Base-by-base conservation (phyloP, 2,797 vertebrate genomes). In the Poecilia wingei region DNA sequence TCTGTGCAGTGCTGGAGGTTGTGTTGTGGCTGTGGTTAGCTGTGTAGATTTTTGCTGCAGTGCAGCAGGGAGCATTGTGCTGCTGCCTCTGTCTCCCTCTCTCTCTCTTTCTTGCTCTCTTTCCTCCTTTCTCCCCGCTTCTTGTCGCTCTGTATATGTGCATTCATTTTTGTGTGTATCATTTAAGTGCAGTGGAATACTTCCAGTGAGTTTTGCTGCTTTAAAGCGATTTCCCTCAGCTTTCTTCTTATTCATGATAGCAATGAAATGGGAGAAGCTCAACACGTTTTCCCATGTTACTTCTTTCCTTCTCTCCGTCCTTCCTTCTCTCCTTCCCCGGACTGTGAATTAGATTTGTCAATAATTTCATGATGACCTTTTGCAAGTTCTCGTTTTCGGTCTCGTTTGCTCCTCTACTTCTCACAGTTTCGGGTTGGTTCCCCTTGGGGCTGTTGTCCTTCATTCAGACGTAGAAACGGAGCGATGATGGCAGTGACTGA, bases 31-130 rank as follows among this genome's bases (percentile, higher is more conserved):
- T 87, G 83, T 94, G 93, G 94, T 94, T 94, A 94, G 92, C 96
- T 96, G 95, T 91, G 93, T 74, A 93, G 95, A 95, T 95, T 96
- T 96, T 97, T 98, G 97, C 96, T 97, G 98, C 98, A 96, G 95
- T 96, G 96, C 96, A 97, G 97, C 96, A 97, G 96, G 93, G 96
- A 91, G 94, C 87, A 94, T 95, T 94, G 93, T 93, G 91, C 92
- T 91, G 87, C 92, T 91, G 92, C 93, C 83, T 88, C 79, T 74
- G 91, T 94, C 91, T 89, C 91, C 90, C 86, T 90, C 76, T 76
- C 86, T 79, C 66, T 14, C 57, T 59, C 28, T n/a, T 22, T 41
- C 39, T 36, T 36, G 36, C 22, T 43, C 64, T 53, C 72, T 75
- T 69, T 41, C 69, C 88, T 82, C 93, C 55, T 41, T 57, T 78